Evolutionary conservation across 2,797 vertebrate species (phyloP).

Genomic region (Gadopsis marmoratus): DNA sequence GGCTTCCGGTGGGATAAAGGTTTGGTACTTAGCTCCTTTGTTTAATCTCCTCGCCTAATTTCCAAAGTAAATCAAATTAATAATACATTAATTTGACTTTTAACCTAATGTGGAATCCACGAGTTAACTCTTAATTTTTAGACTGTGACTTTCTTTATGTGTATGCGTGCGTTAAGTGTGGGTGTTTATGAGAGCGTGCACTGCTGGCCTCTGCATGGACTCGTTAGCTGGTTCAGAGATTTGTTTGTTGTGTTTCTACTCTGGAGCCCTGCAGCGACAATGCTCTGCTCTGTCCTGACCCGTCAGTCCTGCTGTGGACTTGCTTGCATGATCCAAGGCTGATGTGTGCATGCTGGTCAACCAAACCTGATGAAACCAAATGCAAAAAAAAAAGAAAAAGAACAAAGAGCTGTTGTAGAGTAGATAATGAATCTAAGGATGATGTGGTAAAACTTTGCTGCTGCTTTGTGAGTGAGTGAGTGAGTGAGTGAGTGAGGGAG

Average conservation of each 20-base stretch:
- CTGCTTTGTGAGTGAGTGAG: constrained; percentile 68
- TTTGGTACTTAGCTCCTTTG: neutral
- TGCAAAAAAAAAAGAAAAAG: constrained; percentile 48
- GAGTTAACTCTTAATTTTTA: constrained; percentile 77
- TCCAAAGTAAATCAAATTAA: constrained; percentile 18
- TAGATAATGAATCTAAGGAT: constrained; percentile 62
- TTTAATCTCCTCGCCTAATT: constrained; percentile 17
- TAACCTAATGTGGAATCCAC: constrained; percentile 68
- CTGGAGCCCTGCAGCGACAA: constrained; percentile 65
- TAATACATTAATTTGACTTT: constrained; percentile 12
- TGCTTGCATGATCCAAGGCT: constrained; percentile 83
- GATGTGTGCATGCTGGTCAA: constrained; percentile 85
- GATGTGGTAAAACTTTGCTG: constrained; percentile 66
- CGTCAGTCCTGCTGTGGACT: constrained; percentile 77
- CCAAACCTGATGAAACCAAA: constrained; percentile 83
- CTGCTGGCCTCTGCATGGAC: constrained; percentile 80
- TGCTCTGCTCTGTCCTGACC: constrained; percentile 67
- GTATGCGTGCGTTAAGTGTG: constrained; percentile 64
- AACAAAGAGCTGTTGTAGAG: constrained; percentile 49
- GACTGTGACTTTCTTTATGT: constrained; percentile 69
- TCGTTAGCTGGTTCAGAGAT: constrained; percentile 65
- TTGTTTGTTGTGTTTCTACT: constrained; percentile 71
- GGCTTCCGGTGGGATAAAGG: constrained; percentile 76
- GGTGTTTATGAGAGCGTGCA: constrained; percentile 64
- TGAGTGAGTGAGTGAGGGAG: neutral